Base-by-base conservation (phyloP, 2,113 vertebrate genomes). In the Cathartes aura region DNA sequence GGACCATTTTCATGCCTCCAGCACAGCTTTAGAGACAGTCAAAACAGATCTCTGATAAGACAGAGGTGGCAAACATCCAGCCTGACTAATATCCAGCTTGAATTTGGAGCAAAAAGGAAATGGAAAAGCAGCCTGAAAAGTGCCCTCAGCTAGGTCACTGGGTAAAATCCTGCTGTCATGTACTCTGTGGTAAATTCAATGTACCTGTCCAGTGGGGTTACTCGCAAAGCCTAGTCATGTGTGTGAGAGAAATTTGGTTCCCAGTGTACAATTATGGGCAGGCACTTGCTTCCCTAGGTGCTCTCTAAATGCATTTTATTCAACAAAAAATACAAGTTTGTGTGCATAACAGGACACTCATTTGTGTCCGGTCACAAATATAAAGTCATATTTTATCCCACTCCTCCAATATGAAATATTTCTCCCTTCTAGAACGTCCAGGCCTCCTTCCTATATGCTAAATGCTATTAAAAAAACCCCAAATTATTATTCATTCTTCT, bases 31-130 rank as follows among this genome's bases (percentile, higher is more conserved):
- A 82, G 75, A 95, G 75, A 70, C 67, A 91, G 83, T 84, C 94
- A 94, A 83, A 96, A 87, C 76, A 94, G 91, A 70, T 87, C 63
- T 92, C 58, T 76, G 95, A 62, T 96, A 94, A 95, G 66, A 64
- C 32, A 72, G 90, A 79, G 30, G 40, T 86, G 90, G 79, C 90
- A 93, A 85, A 38, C 71, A 86, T 86, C 85, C 94, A 95, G 85
- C 56, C 66, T 87, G 63, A 87, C 86, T 82, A 68, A 85, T 0
- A 0, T 64, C 74, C 92, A 76, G 48, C 56, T 67, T 87, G 87
- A 93, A 90, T 64, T 36, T 59, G 56, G 50, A 95, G 79, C 42
- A 50, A 83, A 76, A 95, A 70, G 42, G 87, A 90, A 56, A 27
- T 26, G 30, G 63, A 89, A 73, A 86, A 83, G 45, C 19, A 38